Evolutionary conservation across 2,113 vertebrate genomes (phyloP).

Genomic region (Albula glossodonta): DNA sequence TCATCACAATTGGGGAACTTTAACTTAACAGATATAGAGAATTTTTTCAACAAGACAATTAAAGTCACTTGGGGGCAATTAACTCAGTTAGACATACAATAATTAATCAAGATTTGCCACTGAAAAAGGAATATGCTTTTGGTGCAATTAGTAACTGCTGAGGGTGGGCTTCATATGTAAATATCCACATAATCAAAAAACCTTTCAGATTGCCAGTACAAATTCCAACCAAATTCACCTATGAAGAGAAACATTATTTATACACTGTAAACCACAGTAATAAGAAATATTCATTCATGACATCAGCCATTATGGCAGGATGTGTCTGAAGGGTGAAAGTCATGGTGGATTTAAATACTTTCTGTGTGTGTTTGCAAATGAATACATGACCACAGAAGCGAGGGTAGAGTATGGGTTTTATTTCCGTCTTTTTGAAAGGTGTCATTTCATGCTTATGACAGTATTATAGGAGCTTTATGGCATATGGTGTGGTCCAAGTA

Average conservation of each 20-base stretch:
- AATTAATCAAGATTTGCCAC: slow-evolving; percentile 5
- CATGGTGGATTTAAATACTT: no score
- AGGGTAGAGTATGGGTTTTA: not conserved
- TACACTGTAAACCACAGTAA: not conserved
- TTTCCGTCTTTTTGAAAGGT: no score
- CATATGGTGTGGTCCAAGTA: not conserved
- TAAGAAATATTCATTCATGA: not conserved
- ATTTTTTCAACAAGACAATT: not conserved
- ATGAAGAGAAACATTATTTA: not conserved
- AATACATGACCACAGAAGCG: not conserved
- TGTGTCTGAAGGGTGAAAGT: not conserved
- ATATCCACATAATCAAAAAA: not conserved
- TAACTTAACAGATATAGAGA: not conserved
- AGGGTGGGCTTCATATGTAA: not conserved
- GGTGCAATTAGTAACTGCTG: not conserved
- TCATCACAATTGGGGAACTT: not conserved
- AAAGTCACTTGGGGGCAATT: not conserved
- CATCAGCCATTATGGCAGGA: not conserved
- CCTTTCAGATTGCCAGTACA: not conserved
- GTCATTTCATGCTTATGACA: no score
- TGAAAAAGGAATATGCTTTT: not conserved
- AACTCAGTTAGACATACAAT: not conserved
- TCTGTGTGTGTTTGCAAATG: not conserved
- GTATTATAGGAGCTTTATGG: not conserved
- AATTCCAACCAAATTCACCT: not conserved